phyloP scores from a whole-genome alignment of 92 coral and sea anemone species.

The Phenganax marumi region DNA sequence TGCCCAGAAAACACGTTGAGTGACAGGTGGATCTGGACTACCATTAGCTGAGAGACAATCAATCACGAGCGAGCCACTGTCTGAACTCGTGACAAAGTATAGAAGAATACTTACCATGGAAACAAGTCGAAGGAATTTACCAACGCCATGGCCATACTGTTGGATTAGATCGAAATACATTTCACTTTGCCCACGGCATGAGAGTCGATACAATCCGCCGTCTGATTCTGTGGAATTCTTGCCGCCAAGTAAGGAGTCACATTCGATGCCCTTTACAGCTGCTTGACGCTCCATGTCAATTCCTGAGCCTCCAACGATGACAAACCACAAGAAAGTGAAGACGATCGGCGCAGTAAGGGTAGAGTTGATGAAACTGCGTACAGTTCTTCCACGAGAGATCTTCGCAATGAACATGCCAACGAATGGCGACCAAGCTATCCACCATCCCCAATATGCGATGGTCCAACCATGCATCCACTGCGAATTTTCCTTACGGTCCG shows the following conservation, averaged over 20 bases:
- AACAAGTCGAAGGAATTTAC: slow-evolving; percentile 57
- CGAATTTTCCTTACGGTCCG: slow-evolving; percentile 62
- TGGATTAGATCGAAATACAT: slow-evolving; percentile 80
- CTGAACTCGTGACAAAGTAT: slow-evolving; percentile 92
- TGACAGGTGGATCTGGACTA: slow-evolving; percentile 74
- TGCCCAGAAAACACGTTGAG: slow-evolving; percentile 88
- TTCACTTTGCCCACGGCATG: slow-evolving; percentile 60
- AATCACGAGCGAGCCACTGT: slow-evolving; percentile 85
- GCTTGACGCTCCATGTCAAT: slow-evolving; percentile 84
- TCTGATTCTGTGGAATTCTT: slow-evolving; percentile 48
- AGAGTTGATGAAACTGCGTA: slow-evolving; percentile 65
- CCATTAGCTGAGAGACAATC: slow-evolving; percentile 88
- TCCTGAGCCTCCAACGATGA: slow-evolving; percentile 79
- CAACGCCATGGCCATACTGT: slow-evolving; percentile 66
- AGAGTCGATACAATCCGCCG: slow-evolving; percentile 72
- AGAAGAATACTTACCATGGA: slow-evolving; percentile 68
- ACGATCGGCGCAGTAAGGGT: slow-evolving; percentile 70
- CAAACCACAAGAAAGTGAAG: slow-evolving; percentile 73
- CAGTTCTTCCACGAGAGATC: slow-evolving; percentile 71
- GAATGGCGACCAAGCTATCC: slow-evolving; percentile 76
- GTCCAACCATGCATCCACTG: slow-evolving; percentile 75
- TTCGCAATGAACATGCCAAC: slow-evolving; percentile 74
- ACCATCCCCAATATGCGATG: slow-evolving; percentile 77
- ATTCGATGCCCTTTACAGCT: slow-evolving; percentile 55
- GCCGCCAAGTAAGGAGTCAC: slow-evolving; percentile 66